Conservation (phyloP, 1,140 invertebrate species). For the Macrosteles quadrilineatus region DNA sequence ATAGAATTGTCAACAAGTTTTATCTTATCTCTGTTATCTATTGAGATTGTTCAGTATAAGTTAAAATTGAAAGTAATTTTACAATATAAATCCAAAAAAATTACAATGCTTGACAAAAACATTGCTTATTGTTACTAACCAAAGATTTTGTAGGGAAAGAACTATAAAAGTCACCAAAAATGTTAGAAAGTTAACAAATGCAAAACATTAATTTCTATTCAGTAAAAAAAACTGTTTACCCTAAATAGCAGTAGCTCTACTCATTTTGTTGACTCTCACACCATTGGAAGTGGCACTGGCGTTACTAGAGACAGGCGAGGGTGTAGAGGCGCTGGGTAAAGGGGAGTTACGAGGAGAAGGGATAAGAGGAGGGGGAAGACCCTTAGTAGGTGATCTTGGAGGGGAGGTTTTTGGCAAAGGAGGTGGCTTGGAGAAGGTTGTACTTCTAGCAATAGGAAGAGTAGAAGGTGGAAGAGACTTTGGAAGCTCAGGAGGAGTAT, state of each 20-base stretch:
- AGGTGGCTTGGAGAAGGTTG: not conserved
- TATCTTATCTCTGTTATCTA: not conserved
- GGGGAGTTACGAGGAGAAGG: not conserved
- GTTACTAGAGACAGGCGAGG: not conserved
- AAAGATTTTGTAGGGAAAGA: too few species aligned
- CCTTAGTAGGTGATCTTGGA: not conserved
- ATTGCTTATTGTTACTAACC: too few species aligned
- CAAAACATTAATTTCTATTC: not conserved
- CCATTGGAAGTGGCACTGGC: not conserved
- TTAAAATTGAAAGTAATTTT: too few species aligned
- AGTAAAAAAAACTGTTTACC: not conserved
- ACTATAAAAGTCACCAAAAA: too few species aligned
- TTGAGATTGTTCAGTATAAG: too few species aligned
- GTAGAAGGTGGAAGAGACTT: not conserved
- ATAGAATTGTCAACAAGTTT: not conserved
- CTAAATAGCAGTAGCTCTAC: constrained; percentile 15
- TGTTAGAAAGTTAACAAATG: too few species aligned
- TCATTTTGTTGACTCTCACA: constrained; percentile 11
- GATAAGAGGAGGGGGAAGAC: not conserved
- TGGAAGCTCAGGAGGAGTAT: not conserved
- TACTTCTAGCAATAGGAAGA: not conserved
- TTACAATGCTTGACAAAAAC: too few species aligned
- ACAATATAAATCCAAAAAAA: too few species aligned
- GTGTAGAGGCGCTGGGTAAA: not conserved
- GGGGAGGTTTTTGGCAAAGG: not conserved